Evolutionary conservation across 2,113 vertebrate genomes (phyloP), one percentile per base, ranked within the genome.

Genomic region (Osmerus mordax): DNA sequence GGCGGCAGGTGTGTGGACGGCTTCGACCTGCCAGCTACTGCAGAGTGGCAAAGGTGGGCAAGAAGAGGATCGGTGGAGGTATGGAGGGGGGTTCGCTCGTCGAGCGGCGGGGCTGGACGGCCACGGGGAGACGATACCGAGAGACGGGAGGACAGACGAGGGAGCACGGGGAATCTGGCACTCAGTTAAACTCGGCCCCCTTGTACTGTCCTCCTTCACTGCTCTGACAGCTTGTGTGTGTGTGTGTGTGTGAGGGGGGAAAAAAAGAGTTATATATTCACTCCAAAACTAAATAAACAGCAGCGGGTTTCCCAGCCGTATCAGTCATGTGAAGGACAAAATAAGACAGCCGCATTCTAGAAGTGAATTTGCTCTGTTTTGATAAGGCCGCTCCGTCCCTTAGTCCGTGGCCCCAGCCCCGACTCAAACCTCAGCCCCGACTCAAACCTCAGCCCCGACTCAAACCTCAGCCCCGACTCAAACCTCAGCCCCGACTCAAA

Each of bases 1-100:
- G 87, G 81, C 84, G 84, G 79, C 36, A 41, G 76, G 75, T 89
- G 88, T 89, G 88, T 90, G 84, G 88, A 90, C 88, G 88, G 87
- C 85, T 89, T 90, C 78, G 81, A 86, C 64, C 77, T 76, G 82
- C 73, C 81, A 9, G 36, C 29, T 32, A 5, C 29, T 32, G 29
- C 29, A 32, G 29, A 32, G 29, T 32, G 29, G 29, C 5, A 32
- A 32, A 32, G 29, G 29, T 32, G 29, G 29, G 29, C 5, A 2
- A 32, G 29, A 32, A 32, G 29, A 23, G 29, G 29, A 32, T 32
- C 2, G 5, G 29, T 5, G 5, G 29, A 32, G 3, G 29, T 4
- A 32, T 32, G 29, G 29, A 32, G 29, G 29, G 29, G 23, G 23
- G 23, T 2, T 23, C 2, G 29, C 29, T 32, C 29, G 29, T 32